Evolutionary conservation across 2,113 vertebrate species (phyloP).

Genomic region (Coptodon bakossiorum): DNA sequence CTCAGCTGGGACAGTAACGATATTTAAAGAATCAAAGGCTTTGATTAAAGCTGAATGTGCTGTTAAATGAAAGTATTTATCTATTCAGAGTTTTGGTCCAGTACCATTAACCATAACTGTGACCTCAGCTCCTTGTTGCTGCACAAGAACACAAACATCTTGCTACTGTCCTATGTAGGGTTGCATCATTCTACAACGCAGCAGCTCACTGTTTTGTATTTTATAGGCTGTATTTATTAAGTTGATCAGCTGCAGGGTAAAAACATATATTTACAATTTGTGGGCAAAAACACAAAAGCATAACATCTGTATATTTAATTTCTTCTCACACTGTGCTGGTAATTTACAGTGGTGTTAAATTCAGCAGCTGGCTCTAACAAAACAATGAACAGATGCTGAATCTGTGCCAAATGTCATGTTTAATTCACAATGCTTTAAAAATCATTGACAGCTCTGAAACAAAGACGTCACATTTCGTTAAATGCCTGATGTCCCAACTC

Average conservation of each 20-base stretch:
- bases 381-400: background rate
- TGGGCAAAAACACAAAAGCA: too few species aligned
- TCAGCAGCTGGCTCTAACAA: background rate
- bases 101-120: background rate
- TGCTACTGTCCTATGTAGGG: background rate
- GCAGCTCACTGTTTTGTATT: background rate
- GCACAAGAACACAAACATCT: background rate
- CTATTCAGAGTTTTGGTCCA: background rate
- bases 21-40: background rate
- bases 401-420: background rate
- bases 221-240: background rate
- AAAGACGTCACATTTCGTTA: background rate
- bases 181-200: background rate
- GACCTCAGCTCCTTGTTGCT: background rate
- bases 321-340: background rate
- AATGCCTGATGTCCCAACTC: background rate
- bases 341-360: background rate
- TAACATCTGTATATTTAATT: background rate
- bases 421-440: background rate
- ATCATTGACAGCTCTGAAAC: background rate
- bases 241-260: background rate
- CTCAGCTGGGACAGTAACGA: rapidly evolving
- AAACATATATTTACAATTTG: background rate
- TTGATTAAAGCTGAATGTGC: background rate
- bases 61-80: background rate